A percentile compares a stretch with the other conserved stretches of the same genome.
Evolutionary conservation across 2,888 invertebrate species (phyloP).

Genomic region (Caenorhabditis parvicauda): DNA sequence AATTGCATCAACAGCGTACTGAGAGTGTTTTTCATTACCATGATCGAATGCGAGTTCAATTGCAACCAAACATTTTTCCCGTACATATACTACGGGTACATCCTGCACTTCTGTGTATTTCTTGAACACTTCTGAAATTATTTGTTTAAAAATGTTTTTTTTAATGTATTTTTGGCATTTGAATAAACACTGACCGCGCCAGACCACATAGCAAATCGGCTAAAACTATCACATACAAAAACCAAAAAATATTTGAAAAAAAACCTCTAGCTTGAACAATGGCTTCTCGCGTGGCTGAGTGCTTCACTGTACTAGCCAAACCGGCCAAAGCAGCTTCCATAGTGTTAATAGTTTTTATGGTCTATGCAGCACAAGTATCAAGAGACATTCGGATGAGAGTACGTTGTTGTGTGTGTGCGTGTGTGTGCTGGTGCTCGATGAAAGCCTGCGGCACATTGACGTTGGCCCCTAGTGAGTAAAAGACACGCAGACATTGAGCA

Average conservation of each 20-base stretch:
- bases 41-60: conserved; percentile 84
- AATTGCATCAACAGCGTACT: conserved; percentile 81
- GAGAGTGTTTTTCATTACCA: conserved; percentile 80
- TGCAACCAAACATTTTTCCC: conserved; percentile 79
- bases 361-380: no score
- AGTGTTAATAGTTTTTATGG: no score
- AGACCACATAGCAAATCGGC: neutral
- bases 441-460: no score
- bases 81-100: conserved; percentile 33
- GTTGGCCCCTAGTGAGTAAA: no score
- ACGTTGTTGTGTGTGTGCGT: no score
- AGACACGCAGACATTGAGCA: no score
- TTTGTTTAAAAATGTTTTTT: neutral
- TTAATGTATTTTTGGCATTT: neutral
- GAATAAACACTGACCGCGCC: neutral
- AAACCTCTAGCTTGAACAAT: conserved; percentile 48
- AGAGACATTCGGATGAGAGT: no score
- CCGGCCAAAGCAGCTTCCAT: conserved; percentile 39
- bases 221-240: neutral
- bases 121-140: conserved; percentile 32
- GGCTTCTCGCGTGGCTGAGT: conserved; percentile 40
- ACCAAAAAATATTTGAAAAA: neutral
- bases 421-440: no score
- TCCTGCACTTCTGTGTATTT: conserved; percentile 34
- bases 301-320: conserved; percentile 31